Base-by-base conservation (phyloP, 1,140 invertebrate species). In the Hyposmocoma kahamanoa region DNA sequence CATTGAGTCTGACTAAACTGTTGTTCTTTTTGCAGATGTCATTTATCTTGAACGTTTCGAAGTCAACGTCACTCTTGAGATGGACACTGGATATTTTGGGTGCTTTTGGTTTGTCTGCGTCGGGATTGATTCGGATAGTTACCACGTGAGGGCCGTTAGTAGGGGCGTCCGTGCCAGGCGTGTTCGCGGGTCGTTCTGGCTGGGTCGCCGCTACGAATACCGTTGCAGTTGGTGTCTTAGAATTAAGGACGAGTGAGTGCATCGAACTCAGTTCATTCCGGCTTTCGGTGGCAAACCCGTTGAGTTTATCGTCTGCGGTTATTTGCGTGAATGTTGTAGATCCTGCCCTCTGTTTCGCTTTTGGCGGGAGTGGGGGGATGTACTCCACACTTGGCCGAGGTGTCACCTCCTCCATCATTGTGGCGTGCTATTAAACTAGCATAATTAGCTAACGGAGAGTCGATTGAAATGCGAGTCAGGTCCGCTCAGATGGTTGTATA, bases 91-190 rank as follows among this genome's bases (percentile, higher is more conserved):
- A 84, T 57, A 85, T 85, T 62, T 84, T 84, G 13, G 82, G 82
- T n/a, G 79, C 79, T 65, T 83, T 84, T 10, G 72, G 69, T 66
- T 80, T 85, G 34, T 89, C 84, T 13, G 81, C 72, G 50, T 87
- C 85, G 6, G 90, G 89, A 69, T 90, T 91, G 63, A 92, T 91
- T 67, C 87, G 88, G 66, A 92, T 92, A 51, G 91, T 92, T 30
- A 92, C 90, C 51, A 92, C 90, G 72, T 92, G 90, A 44, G 77
- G 83, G 53, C 79, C 77, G 69, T 66, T 83, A 61, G 50, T 50
- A 55, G 55, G 71, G 62, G 69, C 73, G 81, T 85, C 70, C 73
- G 72, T 45, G 53, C 53, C 58, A 59, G 69, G 66, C 54, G 62
- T 80, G 56, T 62, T 79, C 75, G 63, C 77, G 68, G 79, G 72